Evolutionary conservation across 2,888 invertebrate species (phyloP).

Genomic region (Digitonthophagus gazella): DNA sequence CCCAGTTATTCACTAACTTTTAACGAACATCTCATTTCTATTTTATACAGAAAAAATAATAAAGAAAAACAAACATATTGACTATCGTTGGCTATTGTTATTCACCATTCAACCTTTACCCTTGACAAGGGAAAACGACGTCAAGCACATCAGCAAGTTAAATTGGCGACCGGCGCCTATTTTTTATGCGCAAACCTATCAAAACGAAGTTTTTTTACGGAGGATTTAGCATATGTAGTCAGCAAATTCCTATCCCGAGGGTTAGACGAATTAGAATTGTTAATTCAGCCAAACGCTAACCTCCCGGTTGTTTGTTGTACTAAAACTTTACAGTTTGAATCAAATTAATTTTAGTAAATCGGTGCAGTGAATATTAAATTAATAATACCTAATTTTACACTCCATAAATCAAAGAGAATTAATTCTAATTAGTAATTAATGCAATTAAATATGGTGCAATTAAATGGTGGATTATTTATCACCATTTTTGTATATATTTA

Average conservation of each 20-base stretch:
- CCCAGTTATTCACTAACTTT: too few relatives aligned
- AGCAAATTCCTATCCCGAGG: not conserved
- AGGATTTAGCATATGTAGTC: not conserved
- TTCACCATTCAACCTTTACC: not conserved
- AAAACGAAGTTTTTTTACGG: too few relatives aligned
- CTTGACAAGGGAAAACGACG: not conserved
- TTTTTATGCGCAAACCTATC: not conserved
- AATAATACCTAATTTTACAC: too few relatives aligned
- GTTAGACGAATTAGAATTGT: not conserved
- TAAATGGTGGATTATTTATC: too few relatives aligned
- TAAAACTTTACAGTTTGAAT: not conserved
- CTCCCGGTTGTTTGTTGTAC: not conserved
- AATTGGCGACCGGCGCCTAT: not conserved
- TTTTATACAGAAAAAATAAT: too few relatives aligned
- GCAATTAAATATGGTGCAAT: too few relatives aligned
- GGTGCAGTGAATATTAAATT: too few relatives aligned
- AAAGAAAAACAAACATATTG: too few relatives aligned
- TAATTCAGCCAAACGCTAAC: not conserved
- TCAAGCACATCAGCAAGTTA: not conserved
- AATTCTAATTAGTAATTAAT: too few relatives aligned
- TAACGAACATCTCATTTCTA: too few relatives aligned
- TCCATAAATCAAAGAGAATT: too few relatives aligned
- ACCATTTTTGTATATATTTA: too few relatives aligned
- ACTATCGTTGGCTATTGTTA: not conserved
- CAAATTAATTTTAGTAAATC: not conserved